Evolutionary conservation across 2,113 vertebrate genomes (phyloP), one percentile per base, ranked within the genome.

Genomic region (Dascyllus trimaculatus): DNA sequence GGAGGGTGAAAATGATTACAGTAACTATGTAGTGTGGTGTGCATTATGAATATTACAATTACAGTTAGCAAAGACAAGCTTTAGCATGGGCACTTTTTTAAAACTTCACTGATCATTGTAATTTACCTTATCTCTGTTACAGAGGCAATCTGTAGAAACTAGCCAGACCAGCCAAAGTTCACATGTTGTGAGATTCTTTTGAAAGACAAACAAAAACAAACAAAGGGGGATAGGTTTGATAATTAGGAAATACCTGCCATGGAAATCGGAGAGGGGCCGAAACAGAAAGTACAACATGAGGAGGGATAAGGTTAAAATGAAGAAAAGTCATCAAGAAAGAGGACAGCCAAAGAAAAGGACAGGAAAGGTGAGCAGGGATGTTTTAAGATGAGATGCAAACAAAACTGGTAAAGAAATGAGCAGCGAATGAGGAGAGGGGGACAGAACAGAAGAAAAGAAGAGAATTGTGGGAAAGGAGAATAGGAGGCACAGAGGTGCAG

Each of bases 391-490:
- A 73, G 26, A 66, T 45, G 15, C 71, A 51, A 63, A 21, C 7
- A 68, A 71, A 81, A 63, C 48, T 53, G 69, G 24, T 29, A 11
- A 49, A 46, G 48, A 59, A 63, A n/a, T n/a, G 11, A 70, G 26
- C 2, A 62, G 25, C 48, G 11, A 9, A 70, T 32, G 26, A 59
- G 52, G 11, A 35, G 14, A 46, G 35, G 19, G 40, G 43, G 64
- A 61, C 15, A 62, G 59, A 40, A 59, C 52, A 74, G 60, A 49
- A 61, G 25, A 54, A 43, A 61, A 54, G n/a, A 59, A 26, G 26
- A 71, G 48, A 62, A 70, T 40, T 57, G 65, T 58, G 38, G 71
- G 60, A 81, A 76, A 69, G 43, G 46, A 76, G 40, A 80, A 77
- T 48, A 56, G 49, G 49, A 81, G 24, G 38, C 18, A n/a, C 3